Percentiles rank a stretch among this genome's conserved stretches.
Evolutionary conservation across 1,140 invertebrate species (phyloP).

Genomic region (Procambarus virginalis): DNA sequence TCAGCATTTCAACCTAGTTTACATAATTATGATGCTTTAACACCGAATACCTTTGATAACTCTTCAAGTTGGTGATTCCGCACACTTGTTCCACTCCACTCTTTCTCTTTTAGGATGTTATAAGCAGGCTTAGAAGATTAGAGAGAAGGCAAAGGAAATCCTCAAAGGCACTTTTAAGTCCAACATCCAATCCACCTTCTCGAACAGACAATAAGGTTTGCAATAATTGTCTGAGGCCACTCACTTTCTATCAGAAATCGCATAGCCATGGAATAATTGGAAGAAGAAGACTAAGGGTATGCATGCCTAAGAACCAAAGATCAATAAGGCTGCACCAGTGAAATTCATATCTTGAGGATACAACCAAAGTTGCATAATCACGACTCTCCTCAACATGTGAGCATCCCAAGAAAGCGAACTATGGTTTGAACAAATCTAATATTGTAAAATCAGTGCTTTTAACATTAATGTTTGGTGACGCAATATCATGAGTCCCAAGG

Average conservation of each 20-base stretch:
- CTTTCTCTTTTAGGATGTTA: constrained; percentile 87
- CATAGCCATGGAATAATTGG: constrained; percentile 89
- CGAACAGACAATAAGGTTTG: constrained; percentile 86
- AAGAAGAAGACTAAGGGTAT: constrained; percentile 88
- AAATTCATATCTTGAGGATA: constrained; percentile 89
- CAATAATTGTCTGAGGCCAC: constrained; percentile 91
- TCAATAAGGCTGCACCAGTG: constrained; percentile 92
- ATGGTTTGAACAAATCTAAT: constrained; percentile 88
- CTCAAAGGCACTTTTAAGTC: constrained; percentile 91
- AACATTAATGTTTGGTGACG: constrained; percentile 85
- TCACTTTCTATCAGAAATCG: constrained; percentile 92
- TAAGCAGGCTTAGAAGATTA: constrained; percentile 82
- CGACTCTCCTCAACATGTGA: constrained; percentile 87
- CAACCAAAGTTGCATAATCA: constrained; percentile 85
- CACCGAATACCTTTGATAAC: constrained; percentile 87
- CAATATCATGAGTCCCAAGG: constrained; percentile 86
- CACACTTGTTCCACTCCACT: constrained; percentile 85
- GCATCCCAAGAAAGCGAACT: constrained; percentile 93
- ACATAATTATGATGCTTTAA: background rate
- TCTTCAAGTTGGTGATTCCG: constrained; percentile 91
- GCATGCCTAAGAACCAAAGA: constrained; percentile 95
- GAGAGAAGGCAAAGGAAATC: constrained; percentile 90
- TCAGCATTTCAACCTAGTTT: too few species aligned
- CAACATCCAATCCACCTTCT: constrained; percentile 85
- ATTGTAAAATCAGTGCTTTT: constrained; percentile 89